These are phyloP conservation scores for Geotrupes spiniger DNA, from an alignment of 2,888 invertebrate genomes.

Conservation along the genomic window DNA sequence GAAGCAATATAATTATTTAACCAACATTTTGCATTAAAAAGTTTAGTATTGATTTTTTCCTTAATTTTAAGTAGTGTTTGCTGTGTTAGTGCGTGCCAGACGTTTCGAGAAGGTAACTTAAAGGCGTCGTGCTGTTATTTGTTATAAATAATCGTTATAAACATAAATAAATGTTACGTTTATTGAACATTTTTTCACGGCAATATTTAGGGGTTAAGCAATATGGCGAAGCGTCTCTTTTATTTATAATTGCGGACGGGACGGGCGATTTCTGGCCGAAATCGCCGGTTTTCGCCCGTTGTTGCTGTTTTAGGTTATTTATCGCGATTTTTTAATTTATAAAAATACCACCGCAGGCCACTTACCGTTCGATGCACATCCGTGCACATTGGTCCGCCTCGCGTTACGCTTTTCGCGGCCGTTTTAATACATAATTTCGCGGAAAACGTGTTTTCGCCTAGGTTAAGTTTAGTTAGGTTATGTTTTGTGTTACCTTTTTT, in stretches of 20 bases:
- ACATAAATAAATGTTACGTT: constrained; percentile 40
- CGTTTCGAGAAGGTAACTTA: constrained; percentile 34
- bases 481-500: constrained; percentile 37
- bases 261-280: too few relatives aligned
- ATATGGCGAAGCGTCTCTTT: constrained; percentile 49
- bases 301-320: too few relatives aligned
- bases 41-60: constrained; percentile 51
- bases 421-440: constrained; percentile 20
- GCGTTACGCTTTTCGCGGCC: background rate
- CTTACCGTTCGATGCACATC: background rate
- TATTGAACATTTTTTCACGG: constrained; percentile 44
- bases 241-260: constrained; percentile 14
- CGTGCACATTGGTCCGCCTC: background rate
- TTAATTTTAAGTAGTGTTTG: constrained; percentile 41
- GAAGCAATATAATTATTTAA: constrained; percentile 52
- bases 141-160: constrained; percentile 27
- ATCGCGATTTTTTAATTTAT: too few relatives aligned
- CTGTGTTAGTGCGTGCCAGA: constrained; percentile 31
- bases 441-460: constrained; percentile 13
- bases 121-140: constrained; percentile 19
- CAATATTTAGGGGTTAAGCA: constrained; percentile 47
- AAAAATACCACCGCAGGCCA: too few relatives aligned
- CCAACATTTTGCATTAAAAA: constrained; percentile 52
- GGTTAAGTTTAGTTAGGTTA: constrained; percentile 33
- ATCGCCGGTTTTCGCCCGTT: too few relatives aligned